A percentile compares a stretch with the other conserved stretches of the same genome.
phyloP scores from a whole-genome alignment of 2,888 invertebrate species.

The Thymelicus sylvestris region DNA sequence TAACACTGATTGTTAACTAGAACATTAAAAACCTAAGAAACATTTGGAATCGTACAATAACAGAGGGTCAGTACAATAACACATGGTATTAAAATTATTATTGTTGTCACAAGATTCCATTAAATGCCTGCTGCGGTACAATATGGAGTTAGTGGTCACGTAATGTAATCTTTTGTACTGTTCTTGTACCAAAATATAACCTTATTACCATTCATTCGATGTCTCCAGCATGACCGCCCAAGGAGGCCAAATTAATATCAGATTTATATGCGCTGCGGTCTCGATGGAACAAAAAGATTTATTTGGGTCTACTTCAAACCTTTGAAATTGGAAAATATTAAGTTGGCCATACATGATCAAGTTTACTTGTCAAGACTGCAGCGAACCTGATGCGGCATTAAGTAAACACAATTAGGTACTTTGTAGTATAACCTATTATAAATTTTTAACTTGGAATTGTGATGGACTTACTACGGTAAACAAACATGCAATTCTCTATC shows the following conservation, averaged over 20 bases:
- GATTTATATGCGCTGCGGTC: background rate
- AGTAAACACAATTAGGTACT: too few relatives aligned
- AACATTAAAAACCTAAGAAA: too few relatives aligned
- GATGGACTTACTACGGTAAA: too few relatives aligned
- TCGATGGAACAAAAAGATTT: background rate
- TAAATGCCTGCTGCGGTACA: background rate
- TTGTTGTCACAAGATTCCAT: background rate
- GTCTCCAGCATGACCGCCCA: background rate
- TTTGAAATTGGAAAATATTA: background rate
- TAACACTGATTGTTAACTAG: too few relatives aligned
- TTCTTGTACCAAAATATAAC: constrained; percentile 8
- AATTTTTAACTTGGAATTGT: too few relatives aligned
- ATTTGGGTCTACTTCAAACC: background rate
- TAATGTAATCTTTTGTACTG: constrained; percentile 7
- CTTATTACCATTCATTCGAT: constrained; percentile 13
- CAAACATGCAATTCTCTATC: too few relatives aligned
- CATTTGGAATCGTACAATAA: too few relatives aligned
- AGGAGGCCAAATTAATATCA: constrained; percentile 4
- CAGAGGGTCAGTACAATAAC: background rate
- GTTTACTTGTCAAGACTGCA: too few relatives aligned
- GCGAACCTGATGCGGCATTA: too few relatives aligned
- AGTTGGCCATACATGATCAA: too few relatives aligned
- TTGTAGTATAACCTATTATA: too few relatives aligned
- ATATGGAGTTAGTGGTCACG: background rate
- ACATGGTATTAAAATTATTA: background rate